Evolutionary conservation across 2,888 invertebrate genomes (phyloP).

Genomic region (Cyrtodaria siliqua): DNA sequence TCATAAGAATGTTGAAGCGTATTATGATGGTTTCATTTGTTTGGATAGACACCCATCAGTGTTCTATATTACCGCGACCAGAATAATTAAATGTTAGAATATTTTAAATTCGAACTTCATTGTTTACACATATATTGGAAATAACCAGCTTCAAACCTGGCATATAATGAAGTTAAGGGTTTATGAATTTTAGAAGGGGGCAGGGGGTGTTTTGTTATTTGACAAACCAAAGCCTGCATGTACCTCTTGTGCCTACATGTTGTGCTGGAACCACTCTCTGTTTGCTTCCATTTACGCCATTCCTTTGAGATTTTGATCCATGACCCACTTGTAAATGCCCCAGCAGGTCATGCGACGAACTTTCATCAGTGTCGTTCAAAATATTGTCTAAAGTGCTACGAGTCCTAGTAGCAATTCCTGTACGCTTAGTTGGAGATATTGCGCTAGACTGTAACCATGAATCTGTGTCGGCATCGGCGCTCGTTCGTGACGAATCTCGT

Average conservation of each 20-base stretch:
- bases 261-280: neutral
- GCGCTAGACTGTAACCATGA: constrained; percentile 24
- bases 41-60: too few relatives aligned
- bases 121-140: too few relatives aligned
- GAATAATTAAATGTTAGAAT: too few relatives aligned
- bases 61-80: too few relatives aligned
- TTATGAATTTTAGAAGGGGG: too few relatives aligned
- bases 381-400: constrained; percentile 57
- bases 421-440: constrained; percentile 4
- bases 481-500: constrained; percentile 8
- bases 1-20: too few relatives aligned
- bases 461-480: constrained; percentile 20
- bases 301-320: too few relatives aligned
- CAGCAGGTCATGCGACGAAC: constrained; percentile 48
- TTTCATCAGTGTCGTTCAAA: constrained; percentile 37
- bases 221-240: neutral
- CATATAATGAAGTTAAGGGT: too few relatives aligned
- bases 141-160: too few relatives aligned
- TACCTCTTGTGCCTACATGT: constrained; percentile 8
- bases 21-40: too few relatives aligned
- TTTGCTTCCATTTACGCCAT: neutral
- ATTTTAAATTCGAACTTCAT: too few relatives aligned
- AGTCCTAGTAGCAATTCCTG: constrained; percentile 44
- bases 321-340: constrained; percentile 53
- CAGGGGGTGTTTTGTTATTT: too few relatives aligned